A percentile compares a stretch with the other conserved stretches of the same genome.
These are phyloP conservation scores for Natrix natrix DNA, from an alignment of 2,797 vertebrate genomes.

Conservation along the genomic window DNA sequence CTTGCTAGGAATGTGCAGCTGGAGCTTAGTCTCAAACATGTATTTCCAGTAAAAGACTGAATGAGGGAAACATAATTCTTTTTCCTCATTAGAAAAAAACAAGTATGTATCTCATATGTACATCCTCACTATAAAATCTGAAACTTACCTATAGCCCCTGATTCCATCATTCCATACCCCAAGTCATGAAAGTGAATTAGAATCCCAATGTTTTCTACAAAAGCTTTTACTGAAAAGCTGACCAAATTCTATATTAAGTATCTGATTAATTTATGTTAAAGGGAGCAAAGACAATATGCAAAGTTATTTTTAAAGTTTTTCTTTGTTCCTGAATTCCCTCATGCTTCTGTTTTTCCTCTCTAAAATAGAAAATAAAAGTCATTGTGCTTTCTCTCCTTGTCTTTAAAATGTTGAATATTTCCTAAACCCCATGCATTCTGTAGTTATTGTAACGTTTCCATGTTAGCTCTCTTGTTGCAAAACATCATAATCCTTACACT, in stretches of 20 bases:
- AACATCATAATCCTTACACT: neutral
- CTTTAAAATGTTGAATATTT: neutral
- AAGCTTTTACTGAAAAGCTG: neutral
- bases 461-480: neutral
- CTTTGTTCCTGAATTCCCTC: neutral
- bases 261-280: neutral
- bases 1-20: neutral
- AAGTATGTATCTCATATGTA: neutral
- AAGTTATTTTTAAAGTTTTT: neutral
- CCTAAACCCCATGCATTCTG: neutral
- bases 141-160: neutral
- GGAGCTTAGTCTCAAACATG: neutral
- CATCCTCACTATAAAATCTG: neutral
- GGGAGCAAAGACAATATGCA: neutral
- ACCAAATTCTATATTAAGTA: too few species aligned
- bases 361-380: neutral
- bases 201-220: neutral
- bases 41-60: neutral
- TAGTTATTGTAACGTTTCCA: neutral
- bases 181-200: neutral
- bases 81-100: neutral
- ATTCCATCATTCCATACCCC: neutral
- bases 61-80: neutral
- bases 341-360: neutral
- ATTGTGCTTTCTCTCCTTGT: neutral